Percentiles rank a stretch among this genome's conserved stretches.
Evolutionary conservation across 2,888 invertebrate genomes (phyloP).

Genomic region (Himalopsyche tibetana): DNA sequence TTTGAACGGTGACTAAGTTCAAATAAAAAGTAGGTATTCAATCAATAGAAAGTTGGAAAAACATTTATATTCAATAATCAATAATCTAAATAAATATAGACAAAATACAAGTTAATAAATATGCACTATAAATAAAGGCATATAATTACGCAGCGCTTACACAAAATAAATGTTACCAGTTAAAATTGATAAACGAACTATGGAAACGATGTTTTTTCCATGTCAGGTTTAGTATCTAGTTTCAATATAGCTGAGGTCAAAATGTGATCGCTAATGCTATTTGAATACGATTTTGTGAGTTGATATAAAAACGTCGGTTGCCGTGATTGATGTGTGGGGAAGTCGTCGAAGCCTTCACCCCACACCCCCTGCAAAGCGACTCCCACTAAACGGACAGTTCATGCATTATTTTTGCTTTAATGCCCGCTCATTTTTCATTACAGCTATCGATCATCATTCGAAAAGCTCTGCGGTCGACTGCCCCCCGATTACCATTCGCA

Average conservation of each 20-base stretch:
- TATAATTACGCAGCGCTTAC: no score
- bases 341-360: slow-evolving; percentile 28
- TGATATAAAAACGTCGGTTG: slow-evolving; percentile 65
- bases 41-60: no score
- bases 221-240: slow-evolving; percentile 20
- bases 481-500: slow-evolving; percentile 17
- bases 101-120: no score
- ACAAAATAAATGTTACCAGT: slow-evolving; percentile 25
- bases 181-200: slow-evolving; percentile 36
- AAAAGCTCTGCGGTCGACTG: slow-evolving; percentile 37
- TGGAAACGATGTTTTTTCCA: slow-evolving; percentile 6
- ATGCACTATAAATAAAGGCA: no score
- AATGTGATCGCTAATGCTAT: slow-evolving; percentile 61
- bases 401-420: slow-evolving; percentile 61
- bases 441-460: slow-evolving; percentile 61
- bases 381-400: slow-evolving; percentile 60
- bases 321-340: slow-evolving; percentile 63
- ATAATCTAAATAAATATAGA: no score
- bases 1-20: no score
- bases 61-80: no score
- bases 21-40: no score
- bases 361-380: slow-evolving; percentile 23
- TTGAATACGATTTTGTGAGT: slow-evolving; percentile 65
- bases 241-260: slow-evolving; percentile 46
- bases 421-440: slow-evolving; percentile 63